Base-by-base conservation (phyloP, 2,797 vertebrate species). In the Tenualosa thibaudeaui region DNA sequence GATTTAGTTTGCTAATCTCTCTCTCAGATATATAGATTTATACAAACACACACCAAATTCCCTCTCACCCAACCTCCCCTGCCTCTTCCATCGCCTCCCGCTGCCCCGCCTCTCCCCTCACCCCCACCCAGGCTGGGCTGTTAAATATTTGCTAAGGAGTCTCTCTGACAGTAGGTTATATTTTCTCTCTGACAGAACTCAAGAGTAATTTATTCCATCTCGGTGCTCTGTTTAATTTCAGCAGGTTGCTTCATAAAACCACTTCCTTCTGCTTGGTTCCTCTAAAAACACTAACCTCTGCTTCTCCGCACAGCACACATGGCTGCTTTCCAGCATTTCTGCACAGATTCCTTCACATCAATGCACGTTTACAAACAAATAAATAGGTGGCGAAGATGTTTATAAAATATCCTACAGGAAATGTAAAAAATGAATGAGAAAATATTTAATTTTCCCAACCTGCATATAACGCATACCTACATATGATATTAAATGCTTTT, bases 1-100 rank as follows among this genome's bases (percentile, higher is more conserved):
- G 71, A 78, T 78, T 75, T 78, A 19, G 37, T 78, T 78, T 46
- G 71, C 71, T 78, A 78, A 78, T 78, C 71, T 78, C 37, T 78
- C 40, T 78, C 71, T 78, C 71, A 78, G 71, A 78, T 78, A 78
- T 78, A 78, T 78, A 78, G 71, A 78, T 78, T 78, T 78, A 40
- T 46, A 78, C 40, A 78, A 78, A 78, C 71, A 46, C 71, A 78
- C 40, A 78, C 12, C 24, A 19, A 43, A 78, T 46, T 78, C 68
- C 37, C 68, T 71, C 65, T 71, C 65, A 5, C 65, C 15, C 1
- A 10, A 5, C 31, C 26, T 31, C 26, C 31, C 26, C 31, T 37
- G 40, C 71, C 40, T 46, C 71, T 17, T 40, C 51, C 51, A 53
- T 53, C 15, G 13, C 68, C 68, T 46, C 15, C 37, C 17, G 6